These are phyloP conservation scores for Chironomus striatipennis DNA, from an alignment of 1,140 invertebrate genomes.

Conservation along the genomic window DNA sequence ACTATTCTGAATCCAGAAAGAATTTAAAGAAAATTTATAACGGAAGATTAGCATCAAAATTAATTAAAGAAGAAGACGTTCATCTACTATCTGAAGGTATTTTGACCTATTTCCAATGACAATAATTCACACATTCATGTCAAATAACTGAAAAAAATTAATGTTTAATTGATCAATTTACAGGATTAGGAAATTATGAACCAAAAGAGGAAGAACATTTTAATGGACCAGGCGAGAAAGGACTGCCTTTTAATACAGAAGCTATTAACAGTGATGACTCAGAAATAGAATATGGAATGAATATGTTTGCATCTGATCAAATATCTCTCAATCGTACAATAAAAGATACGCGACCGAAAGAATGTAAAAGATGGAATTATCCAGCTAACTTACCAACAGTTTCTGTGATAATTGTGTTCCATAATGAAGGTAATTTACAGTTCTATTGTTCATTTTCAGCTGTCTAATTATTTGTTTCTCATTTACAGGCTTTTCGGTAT, in stretches of 20 bases:
- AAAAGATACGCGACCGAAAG: slow-evolving; percentile 75
- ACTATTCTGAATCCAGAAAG: slow-evolving; percentile 38
- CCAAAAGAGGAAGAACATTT: slow-evolving; percentile 48
- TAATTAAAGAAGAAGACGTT: slow-evolving; percentile 29
- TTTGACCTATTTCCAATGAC: neutral
- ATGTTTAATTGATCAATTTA: slow-evolving; percentile 27
- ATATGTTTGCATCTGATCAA: slow-evolving; percentile 93
- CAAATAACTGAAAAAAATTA: neutral
- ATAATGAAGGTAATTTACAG: slow-evolving; percentile 74
- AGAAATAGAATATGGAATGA: slow-evolving; percentile 90
- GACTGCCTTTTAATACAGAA: slow-evolving; percentile 47
- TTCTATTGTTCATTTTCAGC: no score
- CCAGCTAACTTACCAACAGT: slow-evolving; percentile 79
- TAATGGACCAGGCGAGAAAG: slow-evolving; percentile 75
- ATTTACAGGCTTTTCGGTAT: slow-evolving; percentile 60
- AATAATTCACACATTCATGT: neutral
- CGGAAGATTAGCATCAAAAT: slow-evolving; percentile 30
- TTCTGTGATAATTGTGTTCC: slow-evolving; percentile 96
- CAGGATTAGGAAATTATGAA: slow-evolving; percentile 58
- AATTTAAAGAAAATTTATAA: slow-evolving; percentile 36
- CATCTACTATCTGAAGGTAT: slow-evolving; percentile 37
- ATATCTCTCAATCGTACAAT: slow-evolving; percentile 71
- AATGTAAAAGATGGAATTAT: slow-evolving; percentile 97
- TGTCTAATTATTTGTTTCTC: no score
- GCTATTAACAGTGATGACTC: slow-evolving; percentile 63